Conservation (phyloP, 2,113 vertebrate species). For the Calonectris borealis region DNA sequence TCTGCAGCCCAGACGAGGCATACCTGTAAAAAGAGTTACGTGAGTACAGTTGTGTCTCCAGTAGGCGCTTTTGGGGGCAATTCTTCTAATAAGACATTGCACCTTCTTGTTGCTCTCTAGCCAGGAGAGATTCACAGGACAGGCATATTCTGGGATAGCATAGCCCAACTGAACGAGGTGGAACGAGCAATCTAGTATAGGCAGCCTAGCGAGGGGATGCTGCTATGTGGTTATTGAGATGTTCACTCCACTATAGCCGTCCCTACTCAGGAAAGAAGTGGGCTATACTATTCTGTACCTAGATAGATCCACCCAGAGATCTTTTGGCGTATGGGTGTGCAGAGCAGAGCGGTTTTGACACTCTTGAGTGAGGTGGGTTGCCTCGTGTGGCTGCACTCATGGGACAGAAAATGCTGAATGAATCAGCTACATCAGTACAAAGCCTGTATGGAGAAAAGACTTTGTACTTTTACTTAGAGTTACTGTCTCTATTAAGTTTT, state of each 20-base stretch:
- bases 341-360: background rate
- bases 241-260: background rate
- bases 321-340: background rate
- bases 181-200: background rate
- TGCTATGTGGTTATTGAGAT: background rate
- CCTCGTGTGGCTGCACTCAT: accelerated
- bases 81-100: background rate
- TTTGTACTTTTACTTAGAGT: background rate
- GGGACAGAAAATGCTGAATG: background rate
- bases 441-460: background rate
- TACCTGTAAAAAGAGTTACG: background rate
- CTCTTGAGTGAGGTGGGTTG: background rate
- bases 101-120: background rate
- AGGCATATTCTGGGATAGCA: accelerated
- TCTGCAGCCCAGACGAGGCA: background rate
- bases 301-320: background rate
- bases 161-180: background rate
- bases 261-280: background rate
- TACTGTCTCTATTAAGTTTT: background rate
- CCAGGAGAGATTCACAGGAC: background rate
- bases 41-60: background rate
- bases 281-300: background rate
- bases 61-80: background rate
- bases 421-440: background rate
- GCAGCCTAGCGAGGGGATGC: background rate